Base-by-base conservation (phyloP, 2,888 invertebrate genomes). In the Octodonta nipae region DNA sequence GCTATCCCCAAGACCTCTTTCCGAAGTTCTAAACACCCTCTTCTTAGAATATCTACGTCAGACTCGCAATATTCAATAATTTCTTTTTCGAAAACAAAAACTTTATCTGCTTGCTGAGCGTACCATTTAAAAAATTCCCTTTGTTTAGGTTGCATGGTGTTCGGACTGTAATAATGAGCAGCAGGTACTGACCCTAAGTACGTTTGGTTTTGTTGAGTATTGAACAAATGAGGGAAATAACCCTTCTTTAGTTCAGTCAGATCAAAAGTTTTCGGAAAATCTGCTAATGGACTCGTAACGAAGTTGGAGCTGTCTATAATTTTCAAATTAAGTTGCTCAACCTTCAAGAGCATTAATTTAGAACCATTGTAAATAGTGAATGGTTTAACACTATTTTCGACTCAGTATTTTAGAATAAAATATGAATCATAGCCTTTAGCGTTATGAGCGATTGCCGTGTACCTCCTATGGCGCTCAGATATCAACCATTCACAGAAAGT, bases 191-290 rank as follows among this genome's bases (percentile, higher is more conserved):
- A 14, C 4, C 38, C 41, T 6, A 42, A 25, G 30, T 42, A 42
- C 7, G 36, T 32, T 24, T 16, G n/a, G 29, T 42, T 36, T 27
- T 16, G 38, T 26, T 26, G 10, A 7, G 25, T 42, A 33, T 41
- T 42, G 17, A 45, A 47, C 5, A 46, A 29, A 31, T 47, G 38
- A 3, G 47, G 45, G 32, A n/a, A n/a, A n/a, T n/a, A n/a, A n/a
- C n/a, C n/a, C n/a, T n/a, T n/a, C n/a, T n/a, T n/a, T n/a, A n/a
- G 47, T 11, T 13, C 12, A 10, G 11, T 20, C 7, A 33, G 16
- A 11, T 12, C 28, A 24, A 33, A 33, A 22, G 28, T 24, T 22
- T 28, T 22, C 5, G 32, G 32, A 3, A 32, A 26, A 10, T 25
- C 17, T 3, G 28, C 7, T 13, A 33, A 11, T 2, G 24, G 13